A percentile compares a stretch with the other conserved stretches of the same genome.
Evolutionary conservation across 2,113 vertebrate species (phyloP).

Genomic region (Dicrurus megarhynchus): DNA sequence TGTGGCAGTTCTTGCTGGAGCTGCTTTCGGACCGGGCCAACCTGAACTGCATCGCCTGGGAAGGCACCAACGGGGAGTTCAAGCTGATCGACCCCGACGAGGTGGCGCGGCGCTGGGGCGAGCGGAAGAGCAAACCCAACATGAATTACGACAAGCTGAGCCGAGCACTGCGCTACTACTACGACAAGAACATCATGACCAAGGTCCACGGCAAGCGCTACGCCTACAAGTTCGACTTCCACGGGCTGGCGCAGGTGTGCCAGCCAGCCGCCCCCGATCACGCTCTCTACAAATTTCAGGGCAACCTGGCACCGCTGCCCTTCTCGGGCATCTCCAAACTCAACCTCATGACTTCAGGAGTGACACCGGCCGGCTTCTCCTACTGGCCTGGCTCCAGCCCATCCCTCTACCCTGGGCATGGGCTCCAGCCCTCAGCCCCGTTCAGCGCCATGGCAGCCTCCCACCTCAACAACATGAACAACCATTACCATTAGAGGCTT

Average conservation of each 20-base stretch:
- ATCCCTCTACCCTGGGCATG: slow-evolving; percentile 85
- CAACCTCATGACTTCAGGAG: slow-evolving; percentile 89
- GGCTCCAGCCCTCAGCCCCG: slow-evolving; percentile 82
- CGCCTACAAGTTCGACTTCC: slow-evolving; percentile 98
- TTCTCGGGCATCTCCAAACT: slow-evolving; percentile 96
- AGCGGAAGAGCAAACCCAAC: slow-evolving; percentile 97
- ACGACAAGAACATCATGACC: slow-evolving; percentile 99
- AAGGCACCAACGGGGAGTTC: slow-evolving; percentile 95
- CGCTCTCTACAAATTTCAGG: slow-evolving; percentile 93
- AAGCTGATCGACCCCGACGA: slow-evolving; percentile 96
- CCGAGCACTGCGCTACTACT: slow-evolving; percentile 96
- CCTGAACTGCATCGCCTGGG: slow-evolving; percentile 94
- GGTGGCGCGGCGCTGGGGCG: slow-evolving; percentile 95
- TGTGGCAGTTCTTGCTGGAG: slow-evolving; percentile 98
- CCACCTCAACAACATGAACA: slow-evolving; percentile 88
- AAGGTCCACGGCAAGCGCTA: slow-evolving; percentile 98
- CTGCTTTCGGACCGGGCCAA: slow-evolving; percentile 91
- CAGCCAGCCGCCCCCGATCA: slow-evolving; percentile 89
- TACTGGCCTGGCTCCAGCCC: slow-evolving; percentile 91
- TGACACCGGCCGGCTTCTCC: slow-evolving; percentile 88
- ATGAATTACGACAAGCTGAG: slow-evolving; percentile 99
- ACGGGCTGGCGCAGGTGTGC: slow-evolving; percentile 94
- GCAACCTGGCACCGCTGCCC: slow-evolving; percentile 88
- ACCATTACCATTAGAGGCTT: slow-evolving; percentile 87
- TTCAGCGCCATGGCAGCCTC: slow-evolving; percentile 88